Evolutionary conservation across 2,797 vertebrate genomes (phyloP).

Genomic region (Peromyscus aztecus): DNA sequence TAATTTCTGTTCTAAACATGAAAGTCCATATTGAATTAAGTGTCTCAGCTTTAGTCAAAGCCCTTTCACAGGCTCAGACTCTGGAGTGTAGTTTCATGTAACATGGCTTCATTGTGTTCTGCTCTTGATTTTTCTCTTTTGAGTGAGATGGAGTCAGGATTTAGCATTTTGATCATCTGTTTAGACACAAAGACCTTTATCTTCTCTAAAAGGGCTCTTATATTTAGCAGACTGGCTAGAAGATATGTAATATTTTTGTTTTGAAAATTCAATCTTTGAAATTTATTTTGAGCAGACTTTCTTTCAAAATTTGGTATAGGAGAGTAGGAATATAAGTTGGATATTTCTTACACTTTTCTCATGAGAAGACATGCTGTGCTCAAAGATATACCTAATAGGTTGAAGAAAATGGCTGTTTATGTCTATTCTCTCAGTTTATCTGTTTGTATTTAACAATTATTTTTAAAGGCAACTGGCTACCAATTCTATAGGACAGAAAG

Average conservation of each 20-base stretch:
- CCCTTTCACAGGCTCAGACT: not conserved
- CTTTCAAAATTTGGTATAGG: not conserved
- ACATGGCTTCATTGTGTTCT: not conserved
- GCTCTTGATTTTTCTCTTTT: not conserved
- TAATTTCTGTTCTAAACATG: not conserved
- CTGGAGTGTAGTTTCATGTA: not conserved
- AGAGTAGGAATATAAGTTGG: not conserved
- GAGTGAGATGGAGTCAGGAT: not conserved
- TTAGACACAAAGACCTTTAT: conserved; percentile 51
- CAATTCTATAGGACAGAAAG: not conserved
- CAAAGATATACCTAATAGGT: not conserved
- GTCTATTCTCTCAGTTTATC: conserved; percentile 51
- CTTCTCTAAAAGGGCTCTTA: not conserved
- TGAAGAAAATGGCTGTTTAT: conserved; percentile 22
- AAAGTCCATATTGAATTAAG: not conserved
- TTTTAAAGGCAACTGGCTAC: conserved; percentile 32
- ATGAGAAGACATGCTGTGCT: not conserved
- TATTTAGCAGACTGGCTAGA: conserved; percentile 16
- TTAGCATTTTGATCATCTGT: not conserved
- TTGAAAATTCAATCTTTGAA: conserved; percentile 32
- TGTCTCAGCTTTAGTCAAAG: not conserved
- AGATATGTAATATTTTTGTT: not conserved
- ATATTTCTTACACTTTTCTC: not conserved
- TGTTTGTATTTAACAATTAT: conserved; percentile 3
- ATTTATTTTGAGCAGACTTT: conserved; percentile 52